Percentiles rank a stretch among this genome's conserved stretches.
Evolutionary conservation across 1,140 invertebrate species (phyloP).

Genomic region (Reticulitermes speratus): DNA sequence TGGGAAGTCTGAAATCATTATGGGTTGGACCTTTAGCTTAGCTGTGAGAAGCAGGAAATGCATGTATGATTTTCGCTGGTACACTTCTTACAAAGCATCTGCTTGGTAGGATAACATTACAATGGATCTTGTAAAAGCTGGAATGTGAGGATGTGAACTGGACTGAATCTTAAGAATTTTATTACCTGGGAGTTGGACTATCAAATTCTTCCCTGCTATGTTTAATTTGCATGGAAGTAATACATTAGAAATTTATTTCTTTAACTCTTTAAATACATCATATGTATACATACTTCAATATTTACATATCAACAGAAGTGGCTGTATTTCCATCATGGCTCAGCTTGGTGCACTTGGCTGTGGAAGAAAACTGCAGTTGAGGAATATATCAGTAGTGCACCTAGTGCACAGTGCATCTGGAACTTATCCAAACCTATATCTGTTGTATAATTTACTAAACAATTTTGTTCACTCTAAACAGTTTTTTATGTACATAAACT

Average conservation of each 20-base stretch:
- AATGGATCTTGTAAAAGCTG: too few species aligned
- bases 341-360: conserved; percentile 33
- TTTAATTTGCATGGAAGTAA: neutral
- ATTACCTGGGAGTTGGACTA: too few species aligned
- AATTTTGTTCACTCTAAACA: neutral
- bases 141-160: too few species aligned
- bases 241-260: neutral
- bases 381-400: neutral
- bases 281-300: neutral
- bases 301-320: conserved; percentile 34
- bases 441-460: neutral
- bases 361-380: neutral
- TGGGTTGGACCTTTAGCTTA: too few species aligned
- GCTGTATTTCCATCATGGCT: conserved; percentile 45
- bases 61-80: too few species aligned
- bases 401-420: neutral
- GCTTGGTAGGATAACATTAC: too few species aligned
- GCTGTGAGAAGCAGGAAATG: too few species aligned
- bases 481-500: conserved; percentile 42
- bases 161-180: too few species aligned
- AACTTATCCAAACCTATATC: neutral
- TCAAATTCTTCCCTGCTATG: neutral
- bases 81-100: too few species aligned
- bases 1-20: too few species aligned
- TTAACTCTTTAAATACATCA: neutral